A percentile compares a stretch with the other conserved stretches of the same genome.
phyloP scores from a whole-genome alignment of 2,113 vertebrate species.

The Mormyrus lacerda region DNA sequence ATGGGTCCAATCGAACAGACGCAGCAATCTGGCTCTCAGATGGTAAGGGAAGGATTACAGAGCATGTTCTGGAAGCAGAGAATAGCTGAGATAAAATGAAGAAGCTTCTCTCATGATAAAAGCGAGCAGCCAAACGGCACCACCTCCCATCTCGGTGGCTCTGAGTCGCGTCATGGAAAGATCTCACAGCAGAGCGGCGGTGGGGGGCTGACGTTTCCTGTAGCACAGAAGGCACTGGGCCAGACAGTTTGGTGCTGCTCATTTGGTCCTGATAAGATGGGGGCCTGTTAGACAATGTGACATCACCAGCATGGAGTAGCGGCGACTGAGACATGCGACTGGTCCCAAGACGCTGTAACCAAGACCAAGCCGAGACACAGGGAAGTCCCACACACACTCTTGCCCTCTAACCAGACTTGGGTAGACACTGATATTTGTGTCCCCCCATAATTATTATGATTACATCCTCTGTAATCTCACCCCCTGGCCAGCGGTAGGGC shows the following conservation, averaged over 20 bases:
- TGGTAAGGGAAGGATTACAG: not conserved
- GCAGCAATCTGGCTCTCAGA: not conserved
- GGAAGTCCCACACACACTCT: not conserved
- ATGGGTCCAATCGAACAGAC: not conserved
- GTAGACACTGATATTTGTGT: not conserved
- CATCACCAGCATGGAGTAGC: not conserved
- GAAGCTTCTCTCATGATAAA: not conserved
- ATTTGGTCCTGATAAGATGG: not conserved
- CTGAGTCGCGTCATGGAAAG: constrained; percentile 59
- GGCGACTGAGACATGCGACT: not conserved
- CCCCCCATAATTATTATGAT: constrained; percentile 21
- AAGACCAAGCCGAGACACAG: not conserved
- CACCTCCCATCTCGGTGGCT: constrained; percentile 29
- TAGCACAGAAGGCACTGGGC: not conserved
- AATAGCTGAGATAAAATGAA: not conserved
- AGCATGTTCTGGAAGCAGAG: not conserved
- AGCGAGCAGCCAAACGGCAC: not conserved
- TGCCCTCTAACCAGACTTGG: not conserved
- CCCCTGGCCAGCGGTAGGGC: not conserved
- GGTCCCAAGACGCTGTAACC: not conserved
- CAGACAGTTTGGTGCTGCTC: not conserved
- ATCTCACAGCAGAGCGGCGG: not conserved
- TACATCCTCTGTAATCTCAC: constrained; percentile 11
- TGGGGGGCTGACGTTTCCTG: not conserved
- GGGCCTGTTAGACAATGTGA: not conserved